phyloP scores from a whole-genome alignment of 2,797 vertebrate species.

The Gambelia wislizenii region DNA sequence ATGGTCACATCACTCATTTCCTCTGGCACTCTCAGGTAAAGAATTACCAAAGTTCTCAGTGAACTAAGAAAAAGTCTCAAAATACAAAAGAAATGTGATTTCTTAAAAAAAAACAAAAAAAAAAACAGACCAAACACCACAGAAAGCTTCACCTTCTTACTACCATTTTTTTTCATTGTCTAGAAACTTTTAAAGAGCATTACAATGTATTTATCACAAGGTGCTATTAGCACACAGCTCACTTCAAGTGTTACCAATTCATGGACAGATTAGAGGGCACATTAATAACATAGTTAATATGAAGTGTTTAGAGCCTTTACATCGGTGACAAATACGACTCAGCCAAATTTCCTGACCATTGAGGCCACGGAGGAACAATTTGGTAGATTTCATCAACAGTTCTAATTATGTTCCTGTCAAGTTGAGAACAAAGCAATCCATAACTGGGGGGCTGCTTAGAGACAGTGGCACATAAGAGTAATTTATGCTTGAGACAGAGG shows the following conservation, averaged over 20 bases:
- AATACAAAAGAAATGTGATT: slow-evolving; percentile 56
- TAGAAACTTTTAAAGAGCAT: slow-evolving; percentile 66
- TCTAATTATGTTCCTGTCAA: slow-evolving; percentile 99
- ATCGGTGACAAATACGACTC: slow-evolving; percentile 91
- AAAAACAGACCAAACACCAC: slow-evolving; percentile 8
- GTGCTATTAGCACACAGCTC: slow-evolving; percentile 73
- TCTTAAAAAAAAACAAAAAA: slow-evolving; percentile 25
- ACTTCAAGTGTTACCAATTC: slow-evolving; percentile 77
- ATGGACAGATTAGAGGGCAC: slow-evolving; percentile 88
- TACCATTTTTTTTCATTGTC: slow-evolving; percentile 47
- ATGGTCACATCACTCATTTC: slow-evolving; percentile 73
- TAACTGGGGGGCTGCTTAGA: slow-evolving; percentile 86
- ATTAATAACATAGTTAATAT: slow-evolving; percentile 94
- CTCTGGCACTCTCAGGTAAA: slow-evolving; percentile 73
- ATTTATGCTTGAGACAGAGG: slow-evolving; percentile 86
- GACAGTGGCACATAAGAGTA: slow-evolving; percentile 82
- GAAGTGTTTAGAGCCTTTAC: slow-evolving; percentile 90
- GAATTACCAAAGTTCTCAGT: slow-evolving; percentile 63
- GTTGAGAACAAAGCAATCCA: slow-evolving; percentile 96
- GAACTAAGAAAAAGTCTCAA: slow-evolving; percentile 53
- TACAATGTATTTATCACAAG: slow-evolving; percentile 71
- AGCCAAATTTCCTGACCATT: slow-evolving; percentile 88
- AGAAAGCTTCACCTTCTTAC: slow-evolving; percentile 41
- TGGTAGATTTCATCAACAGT: slow-evolving; percentile 99
- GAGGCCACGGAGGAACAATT: slow-evolving; percentile 92